These are phyloP conservation scores for Myripristis murdjan DNA, from an alignment of 2,797 vertebrate genomes.

Conservation along the genomic window DNA sequence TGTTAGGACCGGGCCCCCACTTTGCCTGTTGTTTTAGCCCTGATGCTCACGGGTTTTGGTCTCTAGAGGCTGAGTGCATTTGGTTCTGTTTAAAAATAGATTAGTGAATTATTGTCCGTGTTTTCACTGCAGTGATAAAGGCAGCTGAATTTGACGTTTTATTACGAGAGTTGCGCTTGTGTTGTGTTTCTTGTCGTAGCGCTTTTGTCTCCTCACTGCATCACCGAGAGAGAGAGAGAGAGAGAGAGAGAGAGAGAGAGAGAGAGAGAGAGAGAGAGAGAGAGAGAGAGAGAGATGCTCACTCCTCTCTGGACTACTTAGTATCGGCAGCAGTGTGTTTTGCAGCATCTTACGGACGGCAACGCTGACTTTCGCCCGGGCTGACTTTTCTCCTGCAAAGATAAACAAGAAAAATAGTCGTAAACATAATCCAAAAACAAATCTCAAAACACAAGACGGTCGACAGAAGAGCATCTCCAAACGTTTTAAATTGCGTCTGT, in stretches of 20 bases:
- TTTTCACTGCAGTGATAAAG: too few species aligned
- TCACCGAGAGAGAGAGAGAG: neutral
- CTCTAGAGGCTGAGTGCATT: neutral
- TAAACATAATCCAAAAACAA: neutral
- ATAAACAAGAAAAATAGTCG: neutral
- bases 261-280: neutral
- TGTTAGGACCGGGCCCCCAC: too few species aligned
- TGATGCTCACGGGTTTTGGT: neutral
- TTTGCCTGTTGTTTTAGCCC: too few species aligned
- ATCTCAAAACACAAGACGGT: conserved; percentile 23
- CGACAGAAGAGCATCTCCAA: conserved; percentile 30
- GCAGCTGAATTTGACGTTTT: too few species aligned
- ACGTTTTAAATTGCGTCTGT: conserved; percentile 39
- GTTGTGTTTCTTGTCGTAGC: too few species aligned
- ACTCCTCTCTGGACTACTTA: neutral
- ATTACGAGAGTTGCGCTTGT: too few species aligned
- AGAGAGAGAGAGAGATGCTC: neutral
- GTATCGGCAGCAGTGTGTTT: conserved; percentile 55
- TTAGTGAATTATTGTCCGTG: too few species aligned
- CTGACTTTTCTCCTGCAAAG: conserved; percentile 41
- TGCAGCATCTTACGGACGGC: conserved; percentile 66
- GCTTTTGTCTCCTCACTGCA: neutral
- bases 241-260: neutral
- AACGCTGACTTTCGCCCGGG: conserved; percentile 41
- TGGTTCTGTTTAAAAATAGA: neutral